phyloP scores from a whole-genome alignment of 2,888 invertebrate species.

The Elegia similella region DNA sequence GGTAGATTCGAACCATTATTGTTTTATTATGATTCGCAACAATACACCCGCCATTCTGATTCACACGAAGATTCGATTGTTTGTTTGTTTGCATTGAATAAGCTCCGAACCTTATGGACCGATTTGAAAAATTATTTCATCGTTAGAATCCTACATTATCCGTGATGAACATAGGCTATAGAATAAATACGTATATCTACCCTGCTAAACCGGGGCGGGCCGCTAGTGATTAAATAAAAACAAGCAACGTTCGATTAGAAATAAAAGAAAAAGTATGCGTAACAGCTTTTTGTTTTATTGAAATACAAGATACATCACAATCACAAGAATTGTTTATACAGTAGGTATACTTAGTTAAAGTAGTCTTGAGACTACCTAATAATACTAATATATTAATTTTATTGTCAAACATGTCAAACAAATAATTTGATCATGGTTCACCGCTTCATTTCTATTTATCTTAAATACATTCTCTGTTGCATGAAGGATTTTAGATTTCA shows the following conservation, averaged over 20 bases:
- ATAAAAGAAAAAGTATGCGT: constrained; percentile 23
- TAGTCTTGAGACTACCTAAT: constrained; percentile 65
- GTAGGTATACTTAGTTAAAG: constrained; percentile 50
- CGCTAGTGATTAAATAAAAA: background rate
- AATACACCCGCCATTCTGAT: no score
- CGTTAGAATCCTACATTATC: no score
- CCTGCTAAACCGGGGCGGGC: no score
- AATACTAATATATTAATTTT: constrained; percentile 72
- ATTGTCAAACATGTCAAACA: constrained; percentile 76
- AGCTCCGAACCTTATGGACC: no score
- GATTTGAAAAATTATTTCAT: no score
- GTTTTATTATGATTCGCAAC: no score
- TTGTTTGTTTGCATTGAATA: no score
- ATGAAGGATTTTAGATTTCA: background rate
- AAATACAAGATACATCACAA: constrained; percentile 77
- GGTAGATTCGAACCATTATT: no score
- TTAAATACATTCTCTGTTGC: background rate
- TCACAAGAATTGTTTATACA: constrained; percentile 65
- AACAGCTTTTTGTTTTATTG: constrained; percentile 73
- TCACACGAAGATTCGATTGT: no score
- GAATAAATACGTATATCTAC: no score
- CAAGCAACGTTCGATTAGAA: background rate
- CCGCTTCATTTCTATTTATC: constrained; percentile 24
- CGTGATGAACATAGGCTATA: no score
- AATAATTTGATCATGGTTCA: constrained; percentile 47